Evolutionary conservation across 2,888 invertebrate genomes (phyloP).

Genomic region (Chromoteleia sp.): DNA sequence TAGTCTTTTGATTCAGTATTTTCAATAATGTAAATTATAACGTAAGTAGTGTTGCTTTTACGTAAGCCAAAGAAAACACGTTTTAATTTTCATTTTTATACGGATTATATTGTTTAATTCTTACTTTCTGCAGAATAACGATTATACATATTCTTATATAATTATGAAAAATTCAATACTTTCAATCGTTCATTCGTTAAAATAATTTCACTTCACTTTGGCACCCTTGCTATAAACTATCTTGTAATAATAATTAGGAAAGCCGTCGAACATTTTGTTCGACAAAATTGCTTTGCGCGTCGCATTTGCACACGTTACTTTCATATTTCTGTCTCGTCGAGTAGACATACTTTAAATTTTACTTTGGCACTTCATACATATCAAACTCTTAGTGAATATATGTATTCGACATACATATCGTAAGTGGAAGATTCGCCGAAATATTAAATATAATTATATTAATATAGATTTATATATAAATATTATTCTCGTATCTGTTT

Average conservation of each 20-base stretch:
- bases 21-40: too few relatives aligned
- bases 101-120: neutral
- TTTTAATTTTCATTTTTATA: neutral
- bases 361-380: conserved; percentile 68
- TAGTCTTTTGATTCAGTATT: neutral
- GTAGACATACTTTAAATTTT: conserved; percentile 44
- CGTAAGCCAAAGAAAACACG: too few relatives aligned
- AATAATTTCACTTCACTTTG: conserved; percentile 27
- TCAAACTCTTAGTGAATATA: conserved; percentile 65
- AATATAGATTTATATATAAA: conserved; percentile 75
- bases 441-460: conserved; percentile 75
- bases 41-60: too few relatives aligned
- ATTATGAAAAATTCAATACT: neutral
- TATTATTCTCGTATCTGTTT: conserved; percentile 77
- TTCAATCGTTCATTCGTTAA: conserved; percentile 24
- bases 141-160: conserved; percentile 17
- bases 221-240: conserved; percentile 21
- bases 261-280: conserved; percentile 26
- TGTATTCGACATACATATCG: conserved; percentile 70
- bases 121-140: conserved; percentile 3
- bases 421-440: conserved; percentile 78
- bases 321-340: conserved; percentile 27
- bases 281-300: conserved; percentile 23
- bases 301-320: conserved; percentile 26
- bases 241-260: conserved; percentile 31